These are phyloP conservation scores for Chiloscyllium punctatum DNA, from an alignment of 2,797 vertebrate species.

Conservation along the genomic window DNA sequence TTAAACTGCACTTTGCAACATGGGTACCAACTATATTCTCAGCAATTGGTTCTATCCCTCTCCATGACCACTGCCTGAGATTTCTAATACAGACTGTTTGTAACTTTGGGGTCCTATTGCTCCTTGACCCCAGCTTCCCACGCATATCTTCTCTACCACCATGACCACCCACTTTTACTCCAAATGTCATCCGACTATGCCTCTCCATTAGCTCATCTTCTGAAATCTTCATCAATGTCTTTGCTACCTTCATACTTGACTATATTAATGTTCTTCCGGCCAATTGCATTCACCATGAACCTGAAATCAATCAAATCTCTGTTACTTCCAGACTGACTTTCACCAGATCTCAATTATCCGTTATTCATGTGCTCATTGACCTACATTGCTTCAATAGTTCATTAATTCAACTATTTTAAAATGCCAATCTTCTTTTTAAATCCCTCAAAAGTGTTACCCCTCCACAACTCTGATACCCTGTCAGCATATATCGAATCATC, in stretches of 20 bases:
- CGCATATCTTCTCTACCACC: background rate
- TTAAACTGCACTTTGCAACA: background rate
- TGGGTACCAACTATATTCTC: background rate
- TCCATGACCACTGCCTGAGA: background rate
- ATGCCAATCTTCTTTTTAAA: background rate
- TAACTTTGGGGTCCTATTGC: background rate
- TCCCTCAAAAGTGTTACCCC: background rate
- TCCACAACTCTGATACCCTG: background rate
- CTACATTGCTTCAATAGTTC: background rate
- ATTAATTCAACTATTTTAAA: background rate
- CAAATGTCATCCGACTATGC: background rate
- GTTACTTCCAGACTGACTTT: background rate
- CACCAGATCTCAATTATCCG: background rate
- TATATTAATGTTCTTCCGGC: background rate
- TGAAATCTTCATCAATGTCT: background rate
- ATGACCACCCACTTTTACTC: background rate
- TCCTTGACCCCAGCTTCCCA: background rate
- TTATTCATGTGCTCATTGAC: background rate
- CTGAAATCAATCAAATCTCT: background rate
- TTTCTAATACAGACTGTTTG: background rate
- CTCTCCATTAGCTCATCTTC: background rate
- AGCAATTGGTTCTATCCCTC: background rate
- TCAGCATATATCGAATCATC: background rate
- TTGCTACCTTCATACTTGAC: background rate
- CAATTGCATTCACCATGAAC: background rate